phyloP scores from a whole-genome alignment of 2,113 vertebrate genomes.

The Dinomys branickii region DNA sequence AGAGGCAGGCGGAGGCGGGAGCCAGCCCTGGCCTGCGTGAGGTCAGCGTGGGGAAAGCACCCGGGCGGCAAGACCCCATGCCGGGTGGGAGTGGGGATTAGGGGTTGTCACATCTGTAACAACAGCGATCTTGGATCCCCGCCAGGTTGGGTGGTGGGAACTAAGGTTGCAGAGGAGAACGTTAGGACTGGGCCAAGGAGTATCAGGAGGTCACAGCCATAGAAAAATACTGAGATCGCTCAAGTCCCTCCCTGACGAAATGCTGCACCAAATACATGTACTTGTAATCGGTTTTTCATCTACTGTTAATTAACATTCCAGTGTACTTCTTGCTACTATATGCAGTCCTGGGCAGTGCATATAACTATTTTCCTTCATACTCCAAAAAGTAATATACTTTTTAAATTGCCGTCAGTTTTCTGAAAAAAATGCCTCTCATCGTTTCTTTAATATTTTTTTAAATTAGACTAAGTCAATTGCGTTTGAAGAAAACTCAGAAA shows the following conservation, averaged over 20 bases:
- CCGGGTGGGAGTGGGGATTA: neutral
- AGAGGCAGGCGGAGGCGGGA: too few relatives aligned
- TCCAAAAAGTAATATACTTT: neutral
- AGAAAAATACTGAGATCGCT: neutral
- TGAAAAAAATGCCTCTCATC: neutral
- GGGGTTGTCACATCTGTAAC: neutral
- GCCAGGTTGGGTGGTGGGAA: neutral
- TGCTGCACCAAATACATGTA: neutral
- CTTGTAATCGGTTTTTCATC: neutral
- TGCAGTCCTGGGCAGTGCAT: neutral
- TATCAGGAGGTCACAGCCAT: neutral
- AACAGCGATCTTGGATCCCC: neutral
- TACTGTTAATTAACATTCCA: neutral
- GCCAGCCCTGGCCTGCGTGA: too few relatives aligned
- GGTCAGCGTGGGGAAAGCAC: too few relatives aligned
- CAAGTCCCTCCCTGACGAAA: neutral
- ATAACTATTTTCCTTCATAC: neutral
- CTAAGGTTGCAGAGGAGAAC: neutral
- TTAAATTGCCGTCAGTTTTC: neutral
- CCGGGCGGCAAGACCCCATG: too few relatives aligned
- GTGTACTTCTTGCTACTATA: neutral
- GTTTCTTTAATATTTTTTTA: neutral
- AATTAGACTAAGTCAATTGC: neutral
- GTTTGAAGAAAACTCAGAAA: neutral
- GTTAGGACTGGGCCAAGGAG: neutral